These are phyloP conservation scores for Actinia equina DNA, from an alignment of 64 coral and sea anemone species.

Conservation along the genomic window DNA sequence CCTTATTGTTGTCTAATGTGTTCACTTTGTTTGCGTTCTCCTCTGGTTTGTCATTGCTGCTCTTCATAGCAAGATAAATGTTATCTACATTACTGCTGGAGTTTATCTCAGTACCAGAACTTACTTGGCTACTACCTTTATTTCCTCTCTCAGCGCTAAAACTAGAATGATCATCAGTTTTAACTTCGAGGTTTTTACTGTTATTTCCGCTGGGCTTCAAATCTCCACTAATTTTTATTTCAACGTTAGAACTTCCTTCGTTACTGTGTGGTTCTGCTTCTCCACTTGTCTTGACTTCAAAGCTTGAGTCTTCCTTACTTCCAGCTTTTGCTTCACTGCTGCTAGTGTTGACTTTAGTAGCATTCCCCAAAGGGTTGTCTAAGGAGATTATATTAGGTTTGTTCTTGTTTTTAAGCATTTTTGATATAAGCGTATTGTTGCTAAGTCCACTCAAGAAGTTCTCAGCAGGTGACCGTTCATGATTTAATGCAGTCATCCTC, in stretches of 20 bases:
- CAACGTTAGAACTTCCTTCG: slow-evolving; percentile 19
- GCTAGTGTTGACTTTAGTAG: background rate
- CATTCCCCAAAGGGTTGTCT: background rate
- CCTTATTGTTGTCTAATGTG: background rate
- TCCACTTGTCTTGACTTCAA: background rate
- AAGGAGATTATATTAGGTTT: background rate
- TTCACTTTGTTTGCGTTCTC: background rate
- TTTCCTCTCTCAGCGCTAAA: background rate
- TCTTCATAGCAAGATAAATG: background rate
- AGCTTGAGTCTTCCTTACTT: slow-evolving; percentile 32
- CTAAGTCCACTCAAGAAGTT: slow-evolving; percentile 8
- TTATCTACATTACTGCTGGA: background rate
- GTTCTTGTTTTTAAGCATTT: slow-evolving; percentile 4
- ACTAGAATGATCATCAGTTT: background rate
- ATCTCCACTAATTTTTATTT: slow-evolving; percentile 23
- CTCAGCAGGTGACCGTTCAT: background rate
- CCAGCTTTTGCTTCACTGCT: slow-evolving; percentile 12
- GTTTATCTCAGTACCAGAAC: background rate
- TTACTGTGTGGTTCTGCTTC: background rate
- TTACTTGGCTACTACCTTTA: background rate
- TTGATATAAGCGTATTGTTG: background rate
- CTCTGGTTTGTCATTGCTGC: background rate
- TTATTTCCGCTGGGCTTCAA: background rate
- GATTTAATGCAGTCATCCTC: slow-evolving; percentile 1
- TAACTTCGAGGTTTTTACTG: background rate